These are phyloP conservation scores for Nasonovia ribisnigri DNA, from an alignment of 2,888 invertebrate species.

Conservation along the genomic window DNA sequence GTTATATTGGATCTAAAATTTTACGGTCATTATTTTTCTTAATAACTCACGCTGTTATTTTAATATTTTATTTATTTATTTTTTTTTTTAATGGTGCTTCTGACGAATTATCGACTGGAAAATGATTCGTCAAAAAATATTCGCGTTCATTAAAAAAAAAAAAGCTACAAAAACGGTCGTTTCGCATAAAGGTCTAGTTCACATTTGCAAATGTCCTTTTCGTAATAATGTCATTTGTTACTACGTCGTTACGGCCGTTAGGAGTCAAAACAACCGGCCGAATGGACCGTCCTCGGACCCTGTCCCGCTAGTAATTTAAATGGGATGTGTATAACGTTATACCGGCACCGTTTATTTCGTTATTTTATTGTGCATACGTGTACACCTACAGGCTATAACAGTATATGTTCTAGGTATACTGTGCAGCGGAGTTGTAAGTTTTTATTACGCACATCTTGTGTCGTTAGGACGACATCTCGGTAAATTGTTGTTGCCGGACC, in stretches of 20 bases:
- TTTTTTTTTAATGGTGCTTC: conserved; percentile 23
- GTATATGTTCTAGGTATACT: neutral
- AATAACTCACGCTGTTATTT: conserved; percentile 17
- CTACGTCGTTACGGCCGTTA: conserved; percentile 52
- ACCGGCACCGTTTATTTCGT: conserved; percentile 34
- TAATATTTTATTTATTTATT: neutral
- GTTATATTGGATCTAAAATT: conserved; percentile 16
- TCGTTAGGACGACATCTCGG: neutral
- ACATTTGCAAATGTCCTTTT: conserved; percentile 17
- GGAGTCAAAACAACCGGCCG: conserved; percentile 13
- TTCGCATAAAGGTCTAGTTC: conserved; percentile 43
- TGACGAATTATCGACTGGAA: conserved; percentile 48
- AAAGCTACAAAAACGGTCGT: conserved; percentile 17
- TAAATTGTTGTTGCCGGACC: neutral
- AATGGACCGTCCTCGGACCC: conserved; percentile 22
- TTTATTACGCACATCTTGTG: conserved; percentile 7
- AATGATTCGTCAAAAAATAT: conserved; percentile 39
- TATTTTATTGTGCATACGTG: neutral
- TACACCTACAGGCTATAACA: neutral
- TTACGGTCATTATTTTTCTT: conserved; percentile 30
- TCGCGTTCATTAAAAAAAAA: conserved; percentile 5
- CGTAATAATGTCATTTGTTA: conserved; percentile 50
- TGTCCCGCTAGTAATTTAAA: conserved; percentile 39
- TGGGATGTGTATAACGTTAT: neutral
- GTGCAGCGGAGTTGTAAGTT: conserved; percentile 3